Conservation (phyloP, 2,113 vertebrate genomes). For the Pomatostomus ruficeps region DNA sequence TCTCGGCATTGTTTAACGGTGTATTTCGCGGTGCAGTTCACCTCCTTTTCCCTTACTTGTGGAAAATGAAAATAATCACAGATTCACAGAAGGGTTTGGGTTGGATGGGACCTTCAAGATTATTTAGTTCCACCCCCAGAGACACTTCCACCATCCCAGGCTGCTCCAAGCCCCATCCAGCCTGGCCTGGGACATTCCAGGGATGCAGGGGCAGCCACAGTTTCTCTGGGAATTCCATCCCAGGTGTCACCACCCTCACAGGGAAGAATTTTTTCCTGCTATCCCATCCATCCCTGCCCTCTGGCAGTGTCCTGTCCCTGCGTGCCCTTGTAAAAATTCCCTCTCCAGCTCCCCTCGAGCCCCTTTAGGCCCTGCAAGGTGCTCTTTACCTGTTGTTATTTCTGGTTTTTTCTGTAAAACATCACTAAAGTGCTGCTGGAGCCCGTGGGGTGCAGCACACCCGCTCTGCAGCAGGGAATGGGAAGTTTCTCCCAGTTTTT, state of each 20-base stretch:
- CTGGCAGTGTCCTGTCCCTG: background rate
- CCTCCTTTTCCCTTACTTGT: background rate
- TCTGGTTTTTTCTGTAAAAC: background rate
- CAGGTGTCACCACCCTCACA: rapidly evolving
- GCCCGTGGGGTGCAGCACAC: background rate
- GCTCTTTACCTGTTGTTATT: rapidly evolving
- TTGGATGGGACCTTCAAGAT: background rate
- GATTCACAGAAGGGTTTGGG: background rate
- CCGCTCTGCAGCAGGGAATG: background rate
- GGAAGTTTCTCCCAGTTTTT: background rate
- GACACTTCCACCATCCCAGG: background rate
- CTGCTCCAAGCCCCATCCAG: rapidly evolving
- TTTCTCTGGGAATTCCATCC: background rate
- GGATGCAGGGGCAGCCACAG: background rate
- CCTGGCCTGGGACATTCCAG: background rate
- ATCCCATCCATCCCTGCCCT: rapidly evolving
- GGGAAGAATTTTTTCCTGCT: background rate
- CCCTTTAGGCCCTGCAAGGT: rapidly evolving
- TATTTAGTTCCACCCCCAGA: rapidly evolving
- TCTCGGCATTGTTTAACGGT: background rate
- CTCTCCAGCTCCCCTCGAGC: background rate
- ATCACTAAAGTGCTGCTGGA: background rate
- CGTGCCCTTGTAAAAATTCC: background rate
- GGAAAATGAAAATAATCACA: background rate
- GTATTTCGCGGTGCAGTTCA: background rate